Percentiles rank a stretch among this genome's conserved stretches.
Evolutionary conservation across 2,113 vertebrate genomes (phyloP).

Genomic region (Phyllopteryx taeniolatus): DNA sequence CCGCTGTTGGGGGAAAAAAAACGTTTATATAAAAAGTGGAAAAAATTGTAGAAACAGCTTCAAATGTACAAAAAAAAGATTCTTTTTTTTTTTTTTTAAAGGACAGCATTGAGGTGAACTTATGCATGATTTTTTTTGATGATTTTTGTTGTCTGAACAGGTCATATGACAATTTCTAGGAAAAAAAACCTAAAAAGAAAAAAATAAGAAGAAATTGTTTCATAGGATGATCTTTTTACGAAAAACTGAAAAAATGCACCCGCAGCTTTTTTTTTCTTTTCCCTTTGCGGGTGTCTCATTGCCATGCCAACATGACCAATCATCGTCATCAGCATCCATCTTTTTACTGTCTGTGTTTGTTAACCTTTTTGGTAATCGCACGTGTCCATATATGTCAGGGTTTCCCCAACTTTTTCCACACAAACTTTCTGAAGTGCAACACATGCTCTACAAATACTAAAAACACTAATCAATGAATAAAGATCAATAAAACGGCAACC

Average conservation of each 20-base stretch:
- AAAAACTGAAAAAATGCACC: conserved; percentile 53
- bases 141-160: conserved; percentile 64
- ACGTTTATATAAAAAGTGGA: conserved; percentile 33
- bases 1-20: conserved; percentile 14
- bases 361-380: conserved; percentile 31
- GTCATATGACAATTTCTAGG: conserved; percentile 70
- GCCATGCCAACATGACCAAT: conserved; percentile 71
- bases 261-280: conserved; percentile 33
- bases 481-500: background rate
- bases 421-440: background rate
- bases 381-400: conserved; percentile 25
- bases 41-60: conserved; percentile 37
- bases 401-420: background rate
- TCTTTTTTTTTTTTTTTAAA: conserved; percentile 52
- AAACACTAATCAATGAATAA: background rate
- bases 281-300: conserved; percentile 45
- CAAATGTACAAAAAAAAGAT: conserved; percentile 59
- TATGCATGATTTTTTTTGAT: conserved; percentile 71
- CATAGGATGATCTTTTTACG: conserved; percentile 77
- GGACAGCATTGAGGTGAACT: conserved; percentile 59
- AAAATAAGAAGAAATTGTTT: conserved; percentile 52
- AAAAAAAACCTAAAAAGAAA: conserved; percentile 18
- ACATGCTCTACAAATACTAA: background rate
- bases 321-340: conserved; percentile 72
- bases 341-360: conserved; percentile 41